Base-by-base conservation (phyloP, 2,888 invertebrate genomes). In the Lumbricus terrestris region DNA sequence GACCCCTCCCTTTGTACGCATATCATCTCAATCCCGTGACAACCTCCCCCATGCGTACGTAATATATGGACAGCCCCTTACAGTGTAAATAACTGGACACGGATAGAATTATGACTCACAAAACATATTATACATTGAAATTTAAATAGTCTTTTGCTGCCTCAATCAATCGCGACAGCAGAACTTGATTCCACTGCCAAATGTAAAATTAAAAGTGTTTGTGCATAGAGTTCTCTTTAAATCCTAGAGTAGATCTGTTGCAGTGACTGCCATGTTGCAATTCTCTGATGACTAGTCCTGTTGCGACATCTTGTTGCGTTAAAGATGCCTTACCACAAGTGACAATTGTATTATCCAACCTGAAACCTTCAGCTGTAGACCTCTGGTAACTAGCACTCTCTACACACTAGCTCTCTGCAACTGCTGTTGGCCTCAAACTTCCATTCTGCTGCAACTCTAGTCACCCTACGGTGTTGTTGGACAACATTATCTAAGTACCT, bases 231-330 rank as follows among this genome's bases (percentile, higher is more conserved):
- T 69, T 69, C 8, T 69, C 69, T 69, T 20, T 69, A 69, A 69
- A 69, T 29, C 69, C 69, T 69, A n/a, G 29, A n/a, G 69, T 69
- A 69, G 69, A 69, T n/a, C n/a, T 69, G 69, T 69, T n/a, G 13
- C n/a, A 69, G 69, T 69, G 69, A n/a, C n/a, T n/a, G 69, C 69
- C 69, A 69, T n/a, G 69, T 69, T 69, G 69, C 69, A 69, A n/a
- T 69, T 6, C 69, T 69, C 69, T n/a, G 29, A 69, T n/a, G n/a
- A 69, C 69, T 69, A 69, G 47, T 69, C 69, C 69, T n/a, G 8
- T n/a, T 69, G 69, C 69, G n/a, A 69, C 8, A 8, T 69, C 23
- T 54, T 29, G 13, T 69, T 69, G 69, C n/a, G n/a, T n/a, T 69
- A n/a, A 29, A 69, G 29, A 69, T 69, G 69, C n/a, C n/a, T n/a